Evolutionary conservation across 2,113 vertebrate genomes (phyloP).

Genomic region (Etia nguti): DNA sequence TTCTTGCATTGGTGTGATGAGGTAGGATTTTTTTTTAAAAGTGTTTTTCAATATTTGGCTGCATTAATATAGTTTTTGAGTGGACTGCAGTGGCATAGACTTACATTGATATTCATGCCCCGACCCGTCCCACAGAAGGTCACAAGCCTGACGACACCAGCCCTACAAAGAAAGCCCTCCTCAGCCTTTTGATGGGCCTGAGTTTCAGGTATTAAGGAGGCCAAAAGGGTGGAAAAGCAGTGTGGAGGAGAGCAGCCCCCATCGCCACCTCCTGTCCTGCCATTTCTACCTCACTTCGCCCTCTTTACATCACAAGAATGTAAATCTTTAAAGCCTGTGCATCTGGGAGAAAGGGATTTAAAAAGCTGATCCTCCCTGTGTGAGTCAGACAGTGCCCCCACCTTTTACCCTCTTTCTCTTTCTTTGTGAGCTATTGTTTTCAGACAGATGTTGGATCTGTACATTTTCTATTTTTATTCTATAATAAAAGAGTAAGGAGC

Average conservation of each 20-base stretch:
- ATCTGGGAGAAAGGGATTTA: constrained; percentile 60
- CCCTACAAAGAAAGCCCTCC: constrained; percentile 39
- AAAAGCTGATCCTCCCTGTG: constrained; percentile 64
- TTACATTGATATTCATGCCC: neutral
- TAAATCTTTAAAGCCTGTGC: constrained; percentile 61
- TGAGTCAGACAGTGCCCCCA: constrained; percentile 54
- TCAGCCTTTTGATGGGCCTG: neutral
- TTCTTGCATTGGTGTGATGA: neutral
- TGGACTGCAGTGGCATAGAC: neutral
- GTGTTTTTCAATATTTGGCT: neutral
- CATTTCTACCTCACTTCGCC: constrained; percentile 45
- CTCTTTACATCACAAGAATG: constrained; percentile 63
- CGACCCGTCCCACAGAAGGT: constrained; percentile 16
- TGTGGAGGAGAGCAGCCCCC: neutral
- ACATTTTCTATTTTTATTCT: constrained; percentile 12
- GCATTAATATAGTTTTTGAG: neutral
- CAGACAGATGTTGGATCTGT: constrained; percentile 3
- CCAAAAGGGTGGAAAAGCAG: constrained; percentile 23
- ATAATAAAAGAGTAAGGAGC: constrained; percentile 25
- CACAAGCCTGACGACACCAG: neutral
- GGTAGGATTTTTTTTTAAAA: neutral
- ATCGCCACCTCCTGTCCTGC: constrained; percentile 4
- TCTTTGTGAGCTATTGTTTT: neutral
- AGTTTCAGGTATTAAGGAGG: constrained; percentile 45
- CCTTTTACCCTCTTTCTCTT: neutral